Conservation (phyloP, 2,888 invertebrate species). For the Dasypolia templi region DNA sequence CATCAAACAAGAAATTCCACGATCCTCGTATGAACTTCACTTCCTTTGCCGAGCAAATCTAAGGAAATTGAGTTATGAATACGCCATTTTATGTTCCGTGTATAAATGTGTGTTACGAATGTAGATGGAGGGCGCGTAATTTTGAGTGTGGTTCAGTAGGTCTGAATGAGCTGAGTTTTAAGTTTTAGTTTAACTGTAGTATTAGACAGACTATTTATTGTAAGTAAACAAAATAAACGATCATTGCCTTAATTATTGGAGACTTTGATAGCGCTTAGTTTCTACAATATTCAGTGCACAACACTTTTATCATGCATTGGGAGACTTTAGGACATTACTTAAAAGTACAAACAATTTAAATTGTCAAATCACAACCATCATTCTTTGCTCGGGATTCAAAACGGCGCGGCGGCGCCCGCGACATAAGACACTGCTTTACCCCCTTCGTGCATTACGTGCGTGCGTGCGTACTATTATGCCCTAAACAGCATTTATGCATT, state of each 20-base stretch:
- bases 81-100: constrained; percentile 58
- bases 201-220: not conserved
- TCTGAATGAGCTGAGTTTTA: not conserved
- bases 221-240: not conserved
- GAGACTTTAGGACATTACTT: not conserved
- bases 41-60: constrained; percentile 63
- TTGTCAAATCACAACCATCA: not conserved
- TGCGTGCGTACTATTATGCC: no score
- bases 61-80: constrained; percentile 67
- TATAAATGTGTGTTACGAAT: constrained; percentile 56
- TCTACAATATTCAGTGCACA: not conserved
- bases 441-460: no score
- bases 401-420: no score
- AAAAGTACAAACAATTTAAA: not conserved
- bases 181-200: not conserved
- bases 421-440: no score
- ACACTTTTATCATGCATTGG: no score
- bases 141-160: constrained; percentile 12
- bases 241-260: not conserved
- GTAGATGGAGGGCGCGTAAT: constrained; percentile 39
- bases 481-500: no score
- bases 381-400: no score
- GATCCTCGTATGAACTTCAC: constrained; percentile 43
- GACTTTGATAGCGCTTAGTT: not conserved
- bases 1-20: constrained; percentile 64